Evolutionary conservation across 1,140 invertebrate genomes (phyloP).

Genomic region (Penaeus vannamei): DNA sequence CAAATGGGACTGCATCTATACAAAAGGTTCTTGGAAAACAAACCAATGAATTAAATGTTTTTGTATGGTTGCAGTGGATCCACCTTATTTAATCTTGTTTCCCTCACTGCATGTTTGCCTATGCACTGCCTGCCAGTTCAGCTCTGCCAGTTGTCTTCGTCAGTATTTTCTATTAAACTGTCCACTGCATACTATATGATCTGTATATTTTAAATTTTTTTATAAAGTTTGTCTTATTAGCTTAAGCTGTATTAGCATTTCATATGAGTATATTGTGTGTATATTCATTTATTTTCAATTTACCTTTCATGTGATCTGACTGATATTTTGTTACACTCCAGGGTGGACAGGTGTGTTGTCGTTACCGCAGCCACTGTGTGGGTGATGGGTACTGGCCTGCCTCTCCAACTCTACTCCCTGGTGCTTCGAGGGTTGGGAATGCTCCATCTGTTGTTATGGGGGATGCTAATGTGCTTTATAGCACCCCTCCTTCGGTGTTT

Average conservation of each 20-base stretch:
- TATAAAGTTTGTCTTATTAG: background rate
- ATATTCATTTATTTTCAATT: constrained; percentile 26
- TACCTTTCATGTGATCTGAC: background rate
- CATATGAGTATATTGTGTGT: constrained; percentile 16
- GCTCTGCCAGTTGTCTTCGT: background rate
- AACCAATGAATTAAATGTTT: background rate
- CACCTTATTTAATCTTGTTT: constrained; percentile 17
- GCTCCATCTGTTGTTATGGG: constrained; percentile 41
- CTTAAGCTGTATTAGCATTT: constrained; percentile 27
- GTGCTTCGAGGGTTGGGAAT: constrained; percentile 58
- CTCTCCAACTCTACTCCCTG: constrained; percentile 42
- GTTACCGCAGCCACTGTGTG: constrained; percentile 57
- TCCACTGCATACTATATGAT: no score
- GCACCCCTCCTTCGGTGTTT: constrained; percentile 49
- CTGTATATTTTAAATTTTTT: constrained; percentile 2
- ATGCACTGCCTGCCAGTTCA: constrained; percentile 55
- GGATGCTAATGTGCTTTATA: constrained; percentile 48
- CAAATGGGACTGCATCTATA: background rate
- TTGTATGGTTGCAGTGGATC: constrained; percentile 37
- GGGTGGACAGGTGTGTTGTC: constrained; percentile 63
- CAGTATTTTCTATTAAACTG: background rate
- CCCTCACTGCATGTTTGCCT: constrained; percentile 43
- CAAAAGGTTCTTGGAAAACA: background rate
- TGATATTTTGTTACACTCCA: constrained; percentile 34
- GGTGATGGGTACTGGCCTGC: constrained; percentile 50